Evolutionary conservation across 2,113 vertebrate species (phyloP).

Genomic region (Eptatretus burgeri): DNA sequence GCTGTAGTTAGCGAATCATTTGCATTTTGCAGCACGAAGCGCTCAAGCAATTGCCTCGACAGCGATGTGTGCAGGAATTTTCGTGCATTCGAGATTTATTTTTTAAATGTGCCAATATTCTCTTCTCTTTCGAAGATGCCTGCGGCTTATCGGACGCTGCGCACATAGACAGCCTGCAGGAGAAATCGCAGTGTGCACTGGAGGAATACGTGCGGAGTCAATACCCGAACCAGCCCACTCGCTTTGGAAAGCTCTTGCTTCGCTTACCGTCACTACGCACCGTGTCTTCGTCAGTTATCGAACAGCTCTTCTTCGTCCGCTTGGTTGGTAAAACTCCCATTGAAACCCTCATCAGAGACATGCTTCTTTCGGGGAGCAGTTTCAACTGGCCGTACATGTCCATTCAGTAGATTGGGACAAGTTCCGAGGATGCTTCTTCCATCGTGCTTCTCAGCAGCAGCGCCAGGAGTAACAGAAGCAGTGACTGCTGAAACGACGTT

Average conservation of each 20-base stretch:
- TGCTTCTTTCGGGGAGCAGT: constrained; percentile 98
- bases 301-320: constrained; percentile 98
- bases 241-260: constrained; percentile 88
- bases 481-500: constrained; percentile 9
- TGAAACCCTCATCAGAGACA: constrained; percentile 98
- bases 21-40: too few relatives aligned
- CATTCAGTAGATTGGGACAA: constrained; percentile 48
- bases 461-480: constrained; percentile 16
- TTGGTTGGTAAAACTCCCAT: constrained; percentile 99
- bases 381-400: constrained; percentile 99
- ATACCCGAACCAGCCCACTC: constrained; percentile 89
- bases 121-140: constrained; percentile 31
- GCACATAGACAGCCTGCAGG: constrained; percentile 88
- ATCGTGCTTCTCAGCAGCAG: constrained; percentile 14
- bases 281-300: constrained; percentile 82
- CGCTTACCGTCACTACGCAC: constrained; percentile 74
- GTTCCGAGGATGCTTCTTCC: constrained; percentile 7
- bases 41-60: too few relatives aligned
- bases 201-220: constrained; percentile 94
- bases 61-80: too few relatives aligned
- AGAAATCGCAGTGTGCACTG: constrained; percentile 86
- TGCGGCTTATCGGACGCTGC: constrained; percentile 90
- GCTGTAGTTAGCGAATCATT: too few relatives aligned
- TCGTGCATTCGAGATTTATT: too few relatives aligned
- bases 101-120: too few relatives aligned